Percentiles rank a stretch among this genome's conserved stretches.
These are phyloP conservation scores for Xenentodon cancila DNA, from an alignment of 2,797 vertebrate species.

Conservation along the genomic window DNA sequence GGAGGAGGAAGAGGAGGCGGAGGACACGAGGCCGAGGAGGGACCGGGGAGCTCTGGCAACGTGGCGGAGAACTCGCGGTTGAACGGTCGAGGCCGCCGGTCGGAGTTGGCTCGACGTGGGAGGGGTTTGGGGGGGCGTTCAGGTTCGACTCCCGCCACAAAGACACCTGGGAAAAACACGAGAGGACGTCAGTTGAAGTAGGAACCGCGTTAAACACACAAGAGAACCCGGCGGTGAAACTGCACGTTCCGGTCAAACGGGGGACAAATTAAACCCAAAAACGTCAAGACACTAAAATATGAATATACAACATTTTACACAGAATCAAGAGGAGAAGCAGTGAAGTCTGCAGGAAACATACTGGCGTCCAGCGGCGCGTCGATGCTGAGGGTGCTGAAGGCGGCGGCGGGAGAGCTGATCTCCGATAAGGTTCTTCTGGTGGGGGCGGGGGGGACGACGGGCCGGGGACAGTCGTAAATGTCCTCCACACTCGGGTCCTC, in stretches of 20 bases:
- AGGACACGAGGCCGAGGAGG: conserved; percentile 49
- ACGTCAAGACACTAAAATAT: too few relatives aligned
- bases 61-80: conserved; percentile 47
- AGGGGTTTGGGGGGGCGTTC: conserved; percentile 94
- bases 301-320: too few relatives aligned
- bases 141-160: conserved; percentile 82
- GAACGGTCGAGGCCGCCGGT: conserved; percentile 82
- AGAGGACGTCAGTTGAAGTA: background rate
- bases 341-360: too few relatives aligned
- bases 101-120: conserved; percentile 92
- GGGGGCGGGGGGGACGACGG: conserved; percentile 73
- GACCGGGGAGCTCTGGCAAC: conserved; percentile 32
- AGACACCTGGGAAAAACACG: conserved; percentile 74
- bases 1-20: conserved; percentile 51
- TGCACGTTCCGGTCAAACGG: too few relatives aligned
- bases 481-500: conserved; percentile 84
- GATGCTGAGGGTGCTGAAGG: conserved; percentile 83
- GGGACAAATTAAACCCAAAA: too few relatives aligned
- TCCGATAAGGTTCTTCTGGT: conserved; percentile 89
- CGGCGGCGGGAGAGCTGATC: conserved; percentile 70
- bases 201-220: too few relatives aligned
- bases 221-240: too few relatives aligned
- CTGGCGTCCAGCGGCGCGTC: conserved; percentile 71
- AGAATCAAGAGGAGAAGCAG: too few relatives aligned
- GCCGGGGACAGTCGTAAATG: conserved; percentile 87